These are phyloP conservation scores for Panthera leo DNA, from an alignment of 2,113 vertebrate species.

Conservation along the genomic window DNA sequence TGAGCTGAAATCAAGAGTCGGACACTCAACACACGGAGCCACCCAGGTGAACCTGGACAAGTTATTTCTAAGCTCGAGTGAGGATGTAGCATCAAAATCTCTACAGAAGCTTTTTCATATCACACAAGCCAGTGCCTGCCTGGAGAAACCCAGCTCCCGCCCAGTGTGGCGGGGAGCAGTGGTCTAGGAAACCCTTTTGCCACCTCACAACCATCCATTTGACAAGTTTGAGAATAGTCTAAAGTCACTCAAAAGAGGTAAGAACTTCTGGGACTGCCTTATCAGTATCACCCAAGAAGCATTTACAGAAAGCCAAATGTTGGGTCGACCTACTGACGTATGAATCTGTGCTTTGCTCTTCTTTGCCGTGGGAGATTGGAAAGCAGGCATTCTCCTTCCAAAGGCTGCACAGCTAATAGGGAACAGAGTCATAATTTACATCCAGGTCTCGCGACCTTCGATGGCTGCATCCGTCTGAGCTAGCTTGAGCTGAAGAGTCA, in stretches of 20 bases:
- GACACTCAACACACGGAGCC: too few species aligned
- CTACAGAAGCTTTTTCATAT: neutral
- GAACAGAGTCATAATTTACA: neutral
- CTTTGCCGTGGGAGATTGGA: neutral
- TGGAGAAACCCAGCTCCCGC: neutral
- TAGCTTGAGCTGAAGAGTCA: neutral
- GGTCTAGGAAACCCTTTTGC: neutral
- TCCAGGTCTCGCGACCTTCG: neutral
- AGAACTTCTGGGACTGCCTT: neutral
- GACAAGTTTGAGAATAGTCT: neutral
- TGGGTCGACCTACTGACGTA: neutral
- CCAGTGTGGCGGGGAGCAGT: neutral
- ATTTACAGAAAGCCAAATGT: neutral
- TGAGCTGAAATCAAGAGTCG: too few species aligned
- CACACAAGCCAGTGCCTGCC: neutral
- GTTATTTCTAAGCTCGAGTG: neutral
- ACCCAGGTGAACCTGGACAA: neutral
- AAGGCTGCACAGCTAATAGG: neutral
- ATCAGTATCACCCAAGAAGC: neutral
- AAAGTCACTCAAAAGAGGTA: neutral
- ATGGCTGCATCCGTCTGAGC: neutral
- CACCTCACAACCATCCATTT: neutral
- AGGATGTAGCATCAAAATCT: neutral
- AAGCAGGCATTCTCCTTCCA: neutral
- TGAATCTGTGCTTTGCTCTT: neutral